phyloP scores from a whole-genome alignment of 2,888 invertebrate genomes.

The Eulithis prunata region DNA sequence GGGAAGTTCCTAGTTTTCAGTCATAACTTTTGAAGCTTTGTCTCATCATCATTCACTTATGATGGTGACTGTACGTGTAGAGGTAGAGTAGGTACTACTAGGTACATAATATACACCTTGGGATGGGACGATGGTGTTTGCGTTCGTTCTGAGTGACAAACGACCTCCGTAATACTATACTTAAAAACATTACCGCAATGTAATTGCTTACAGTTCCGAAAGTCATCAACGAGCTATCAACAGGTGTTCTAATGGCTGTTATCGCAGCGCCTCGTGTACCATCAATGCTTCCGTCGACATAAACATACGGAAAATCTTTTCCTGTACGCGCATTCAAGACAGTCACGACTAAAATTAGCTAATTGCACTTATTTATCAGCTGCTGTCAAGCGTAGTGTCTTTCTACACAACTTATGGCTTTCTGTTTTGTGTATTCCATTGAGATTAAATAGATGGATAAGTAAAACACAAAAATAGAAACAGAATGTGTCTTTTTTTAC shows the following conservation, averaged over 20 bases:
- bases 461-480: no score
- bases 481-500: no score
- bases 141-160: conserved; percentile 40
- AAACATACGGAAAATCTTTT: conserved; percentile 57
- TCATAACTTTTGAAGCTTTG: no score
- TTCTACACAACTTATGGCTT: conserved; percentile 19
- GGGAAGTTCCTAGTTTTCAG: no score
- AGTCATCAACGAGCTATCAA: conserved; percentile 67
- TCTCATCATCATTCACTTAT: no score
- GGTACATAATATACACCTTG: neutral
- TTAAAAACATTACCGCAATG: conserved; percentile 54
- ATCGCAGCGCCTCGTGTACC: conserved; percentile 66
- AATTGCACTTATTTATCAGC: conserved; percentile 47
- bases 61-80: no score
- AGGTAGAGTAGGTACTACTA: no score
- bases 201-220: conserved; percentile 67
- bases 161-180: conserved; percentile 51
- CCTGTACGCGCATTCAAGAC: conserved; percentile 48
- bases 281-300: conserved; percentile 66
- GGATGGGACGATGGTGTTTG: conserved; percentile 16
- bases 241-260: conserved; percentile 68
- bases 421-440: no score
- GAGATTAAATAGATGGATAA: no score
- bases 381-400: conserved; percentile 20
- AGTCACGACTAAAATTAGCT: conserved; percentile 57